Evolutionary conservation across 2,113 vertebrate species (phyloP).

Genomic region (Lanius collurio): DNA sequence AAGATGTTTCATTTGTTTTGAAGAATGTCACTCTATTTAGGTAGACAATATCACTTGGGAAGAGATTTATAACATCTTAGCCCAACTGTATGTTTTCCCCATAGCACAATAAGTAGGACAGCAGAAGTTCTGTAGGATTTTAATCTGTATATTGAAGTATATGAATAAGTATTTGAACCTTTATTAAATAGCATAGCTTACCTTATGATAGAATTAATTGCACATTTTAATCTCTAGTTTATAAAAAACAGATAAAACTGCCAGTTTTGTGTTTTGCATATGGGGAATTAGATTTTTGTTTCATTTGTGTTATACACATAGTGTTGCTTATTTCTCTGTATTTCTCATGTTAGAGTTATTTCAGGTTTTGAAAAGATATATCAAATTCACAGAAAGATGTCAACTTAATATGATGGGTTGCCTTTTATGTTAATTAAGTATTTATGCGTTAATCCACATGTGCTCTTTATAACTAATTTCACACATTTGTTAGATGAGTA

Average conservation of each 20-base stretch:
- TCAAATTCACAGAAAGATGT: neutral
- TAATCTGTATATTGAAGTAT: neutral
- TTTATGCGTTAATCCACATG: neutral
- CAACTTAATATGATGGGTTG: neutral
- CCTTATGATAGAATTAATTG: neutral
- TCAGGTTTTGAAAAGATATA: neutral
- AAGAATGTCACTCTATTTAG: neutral
- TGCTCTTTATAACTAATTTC: neutral
- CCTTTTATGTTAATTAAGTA: neutral
- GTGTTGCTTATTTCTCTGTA: neutral
- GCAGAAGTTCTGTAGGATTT: neutral
- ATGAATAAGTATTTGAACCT: neutral
- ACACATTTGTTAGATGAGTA: neutral
- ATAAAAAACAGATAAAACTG: neutral
- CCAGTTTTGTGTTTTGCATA: neutral
- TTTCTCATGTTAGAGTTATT: neutral
- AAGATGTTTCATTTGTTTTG: neutral
- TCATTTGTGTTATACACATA: neutral
- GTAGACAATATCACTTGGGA: neutral
- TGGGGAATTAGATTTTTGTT: neutral
- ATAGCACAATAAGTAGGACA: neutral
- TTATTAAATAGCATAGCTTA: neutral
- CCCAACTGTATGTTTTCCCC: neutral
- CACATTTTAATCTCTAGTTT: neutral
- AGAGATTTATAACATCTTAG: neutral